Percentiles rank a stretch among this genome's conserved stretches.
Evolutionary conservation across 1,140 invertebrate species (phyloP).

Genomic region (Hylyphantes graminicola): DNA sequence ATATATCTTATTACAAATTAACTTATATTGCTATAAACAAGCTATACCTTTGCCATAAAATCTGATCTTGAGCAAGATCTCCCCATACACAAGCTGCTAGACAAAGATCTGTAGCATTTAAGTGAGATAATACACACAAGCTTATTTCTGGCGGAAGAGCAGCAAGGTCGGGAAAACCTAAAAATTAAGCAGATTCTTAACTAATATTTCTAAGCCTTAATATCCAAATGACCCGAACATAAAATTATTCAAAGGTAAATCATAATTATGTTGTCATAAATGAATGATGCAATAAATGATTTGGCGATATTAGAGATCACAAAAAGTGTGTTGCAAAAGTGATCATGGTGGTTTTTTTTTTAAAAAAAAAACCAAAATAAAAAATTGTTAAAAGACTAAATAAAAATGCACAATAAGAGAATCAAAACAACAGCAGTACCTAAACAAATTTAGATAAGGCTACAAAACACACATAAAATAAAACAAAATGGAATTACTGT

Average conservation of each 20-base stretch:
- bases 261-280: background rate
- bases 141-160: constrained; percentile 71
- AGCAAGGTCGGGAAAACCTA: constrained; percentile 69
- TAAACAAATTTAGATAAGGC: no score
- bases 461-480: no score
- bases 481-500: no score
- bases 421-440: no score
- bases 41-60: constrained; percentile 70
- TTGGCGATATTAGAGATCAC: no score
- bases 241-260: no score
- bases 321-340: no score
- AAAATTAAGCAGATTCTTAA: constrained; percentile 6
- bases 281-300: background rate
- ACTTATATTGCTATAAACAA: background rate
- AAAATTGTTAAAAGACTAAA: no score
- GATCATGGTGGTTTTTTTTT: no score
- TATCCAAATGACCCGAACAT: no score
- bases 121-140: constrained; percentile 69
- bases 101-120: constrained; percentile 72
- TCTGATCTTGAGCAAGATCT: constrained; percentile 70
- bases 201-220: background rate
- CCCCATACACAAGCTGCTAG: constrained; percentile 73
- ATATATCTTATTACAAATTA: background rate
- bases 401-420: no score
- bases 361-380: no score